Percentiles rank a stretch among this genome's conserved stretches.
Conservation (phyloP, 53 echinoderm and acorn worm genomes). For the Antedon mediterranea region DNA sequence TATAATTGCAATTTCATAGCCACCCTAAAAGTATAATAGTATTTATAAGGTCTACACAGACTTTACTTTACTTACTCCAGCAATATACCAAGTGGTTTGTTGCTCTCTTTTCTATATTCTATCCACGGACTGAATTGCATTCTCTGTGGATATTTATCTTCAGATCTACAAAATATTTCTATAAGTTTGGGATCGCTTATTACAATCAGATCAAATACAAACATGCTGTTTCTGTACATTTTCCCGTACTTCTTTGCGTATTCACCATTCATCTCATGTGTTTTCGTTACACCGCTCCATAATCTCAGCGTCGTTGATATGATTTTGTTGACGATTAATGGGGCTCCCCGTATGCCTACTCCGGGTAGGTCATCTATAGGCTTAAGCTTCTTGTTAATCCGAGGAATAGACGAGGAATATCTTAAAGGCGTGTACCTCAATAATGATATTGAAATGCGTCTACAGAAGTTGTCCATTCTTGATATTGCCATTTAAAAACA, state of each 20-base stretch:
- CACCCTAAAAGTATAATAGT: too few relatives aligned
- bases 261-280: neutral
- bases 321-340: too few relatives aligned
- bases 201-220: neutral
- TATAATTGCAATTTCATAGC: too few relatives aligned
- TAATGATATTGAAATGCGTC: too few relatives aligned
- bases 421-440: too few relatives aligned
- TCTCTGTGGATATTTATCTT: slow-evolving; percentile 9
- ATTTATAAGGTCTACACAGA: neutral
- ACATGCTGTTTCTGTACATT: neutral
- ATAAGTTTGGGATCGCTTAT: slow-evolving; percentile 1
- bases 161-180: neutral
- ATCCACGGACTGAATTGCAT: slow-evolving; percentile 4
- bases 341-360: too few relatives aligned
- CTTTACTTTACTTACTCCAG: slow-evolving; percentile 13
- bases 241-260: neutral
- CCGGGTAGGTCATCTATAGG: too few relatives aligned
- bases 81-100: slow-evolving; percentile 3
- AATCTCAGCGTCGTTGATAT: too few relatives aligned
- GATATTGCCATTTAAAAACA: too few relatives aligned
- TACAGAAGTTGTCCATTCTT: too few relatives aligned
- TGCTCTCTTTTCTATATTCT: slow-evolving; percentile 2
- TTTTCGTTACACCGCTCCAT: neutral
- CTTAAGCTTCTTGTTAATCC: too few relatives aligned
- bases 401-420: too few relatives aligned